Base-by-base conservation (phyloP, 2,797 vertebrate genomes). In the Pampus argenteus region DNA sequence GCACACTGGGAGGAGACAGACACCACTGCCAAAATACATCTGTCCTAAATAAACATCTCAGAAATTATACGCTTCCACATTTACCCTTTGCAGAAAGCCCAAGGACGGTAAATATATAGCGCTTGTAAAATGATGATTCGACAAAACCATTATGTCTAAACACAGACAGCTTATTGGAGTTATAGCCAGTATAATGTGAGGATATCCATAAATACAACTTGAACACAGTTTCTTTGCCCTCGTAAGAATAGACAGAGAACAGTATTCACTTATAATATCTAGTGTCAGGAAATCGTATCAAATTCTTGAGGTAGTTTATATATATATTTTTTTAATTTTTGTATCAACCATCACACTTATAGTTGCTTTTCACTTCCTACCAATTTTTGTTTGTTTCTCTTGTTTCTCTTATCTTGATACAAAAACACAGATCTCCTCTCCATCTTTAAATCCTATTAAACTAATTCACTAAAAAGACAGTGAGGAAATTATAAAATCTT, bases 1-100 rank as follows among this genome's bases (percentile, higher is more conserved):
- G 83, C 73, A 78, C 79, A 44, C 69, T 54, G 86, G 80, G 81
- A 80, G 82, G 83, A 92, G 86, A 88, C 88, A 90, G 88, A 92
- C 83, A 82, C 83, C 91, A 78, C 80, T 78, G 73, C 84, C 74
- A 78, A 85, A 91, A 88, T 90, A 92, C 92, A 94, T 93, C 83
- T 93, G 92, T 89, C 90, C 89, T 69, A 90, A 94, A 94, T 93
- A 92, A 90, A 88, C 90, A 92, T 88, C 75, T 84, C 23, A 67
- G 86, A 89, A 93, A 92, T 91, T 92, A 92, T 85, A 93, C 22
- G 67, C 83, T 93, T 88, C 87, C 90, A 90, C 82, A 81, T 92
- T 91, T 90, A 92, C 88, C 81, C 81, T 6, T 76, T 71, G 84
- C 85, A 84, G 83, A 81, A 74, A 86, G 74, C 69, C 76, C 76